A percentile compares a stretch with the other conserved stretches of the same genome.
These are phyloP conservation scores for Alethe castanea DNA, from an alignment of 2,113 vertebrate species.

Conservation along the genomic window DNA sequence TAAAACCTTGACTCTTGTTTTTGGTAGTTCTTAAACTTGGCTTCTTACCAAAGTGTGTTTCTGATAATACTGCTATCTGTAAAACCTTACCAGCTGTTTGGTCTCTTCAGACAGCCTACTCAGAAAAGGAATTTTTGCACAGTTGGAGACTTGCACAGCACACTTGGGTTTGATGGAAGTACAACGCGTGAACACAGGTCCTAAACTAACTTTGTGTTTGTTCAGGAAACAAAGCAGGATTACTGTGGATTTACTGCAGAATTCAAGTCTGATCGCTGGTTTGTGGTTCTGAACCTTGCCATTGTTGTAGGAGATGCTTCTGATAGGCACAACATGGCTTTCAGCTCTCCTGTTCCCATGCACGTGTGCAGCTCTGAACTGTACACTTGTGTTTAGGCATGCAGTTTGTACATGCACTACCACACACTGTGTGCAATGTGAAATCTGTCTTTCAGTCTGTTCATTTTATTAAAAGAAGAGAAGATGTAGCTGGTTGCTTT, in stretches of 20 bases:
- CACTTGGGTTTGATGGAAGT: not conserved
- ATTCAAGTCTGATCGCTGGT: not conserved
- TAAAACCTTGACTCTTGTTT: not conserved
- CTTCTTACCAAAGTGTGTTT: not conserved
- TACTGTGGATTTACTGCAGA: not conserved
- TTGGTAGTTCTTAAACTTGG: not conserved
- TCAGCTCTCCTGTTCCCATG: not conserved
- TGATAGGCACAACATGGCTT: not conserved
- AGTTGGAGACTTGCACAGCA: not conserved
- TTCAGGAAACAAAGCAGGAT: not conserved
- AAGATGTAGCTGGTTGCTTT: not conserved
- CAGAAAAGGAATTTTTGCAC: rapidly evolving
- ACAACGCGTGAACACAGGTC: not conserved
- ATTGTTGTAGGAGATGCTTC: not conserved
- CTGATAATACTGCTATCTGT: not conserved
- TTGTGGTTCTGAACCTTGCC: not conserved
- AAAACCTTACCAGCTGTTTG: not conserved
- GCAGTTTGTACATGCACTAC: rapidly evolving
- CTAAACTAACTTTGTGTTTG: not conserved
- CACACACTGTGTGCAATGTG: not conserved
- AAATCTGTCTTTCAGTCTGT: not conserved
- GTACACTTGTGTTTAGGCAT: not conserved
- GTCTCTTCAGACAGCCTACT: not conserved
- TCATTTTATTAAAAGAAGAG: not conserved
- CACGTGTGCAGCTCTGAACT: not conserved